These are phyloP conservation scores for Drosophila nannoptera DNA, from an alignment of 1,140 invertebrate species.

Conservation along the genomic window DNA sequence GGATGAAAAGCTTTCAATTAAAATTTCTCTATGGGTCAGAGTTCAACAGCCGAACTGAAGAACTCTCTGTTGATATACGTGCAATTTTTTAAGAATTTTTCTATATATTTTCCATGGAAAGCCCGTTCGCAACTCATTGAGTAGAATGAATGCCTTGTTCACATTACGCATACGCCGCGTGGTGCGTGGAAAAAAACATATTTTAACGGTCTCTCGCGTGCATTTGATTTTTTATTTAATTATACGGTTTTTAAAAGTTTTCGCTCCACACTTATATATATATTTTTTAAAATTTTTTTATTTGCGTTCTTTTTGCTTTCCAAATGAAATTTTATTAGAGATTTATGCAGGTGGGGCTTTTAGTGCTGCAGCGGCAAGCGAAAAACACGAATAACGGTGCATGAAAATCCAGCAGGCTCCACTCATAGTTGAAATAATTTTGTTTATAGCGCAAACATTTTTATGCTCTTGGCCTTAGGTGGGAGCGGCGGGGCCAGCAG, in stretches of 20 bases:
- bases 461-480: slow-evolving; percentile 40
- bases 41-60: too few species aligned
- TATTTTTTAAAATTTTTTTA: neutral
- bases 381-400: neutral
- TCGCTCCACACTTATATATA: neutral
- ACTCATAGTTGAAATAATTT: slow-evolving; percentile 50
- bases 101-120: too few species aligned
- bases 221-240: slow-evolving; percentile 31
- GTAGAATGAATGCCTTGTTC: too few species aligned
- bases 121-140: too few species aligned
- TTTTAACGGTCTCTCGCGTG: neutral
- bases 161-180: too few species aligned
- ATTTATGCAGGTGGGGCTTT: slow-evolving; percentile 36
- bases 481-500: slow-evolving; percentile 1
- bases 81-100: too few species aligned
- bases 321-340: slow-evolving; percentile 34
- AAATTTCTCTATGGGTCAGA: too few species aligned
- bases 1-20: neutral
- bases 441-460: slow-evolving; percentile 51
- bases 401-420: slow-evolving; percentile 20
- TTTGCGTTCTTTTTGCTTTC: slow-evolving; percentile 2
- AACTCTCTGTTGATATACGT: too few species aligned
- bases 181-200: neutral
- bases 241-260: slow-evolving; percentile 22
- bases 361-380: slow-evolving; percentile 12